Conservation (phyloP, 2,888 invertebrate species). For the Clusia tigrina region DNA sequence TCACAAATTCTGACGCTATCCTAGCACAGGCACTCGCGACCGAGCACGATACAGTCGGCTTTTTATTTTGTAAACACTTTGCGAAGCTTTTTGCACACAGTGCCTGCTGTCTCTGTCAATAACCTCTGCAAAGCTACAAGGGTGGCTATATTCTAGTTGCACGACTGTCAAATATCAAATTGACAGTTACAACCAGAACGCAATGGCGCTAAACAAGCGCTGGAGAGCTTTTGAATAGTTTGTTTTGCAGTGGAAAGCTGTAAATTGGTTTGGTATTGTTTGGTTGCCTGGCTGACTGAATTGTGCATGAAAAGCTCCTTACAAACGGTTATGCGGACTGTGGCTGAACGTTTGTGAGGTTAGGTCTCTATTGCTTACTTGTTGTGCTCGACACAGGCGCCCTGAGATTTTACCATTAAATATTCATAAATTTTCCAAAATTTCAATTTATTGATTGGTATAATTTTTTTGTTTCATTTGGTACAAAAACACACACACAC, state of each 20-base stretch:
- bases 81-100: too few relatives aligned
- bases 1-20: too few relatives aligned
- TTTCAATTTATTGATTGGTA: not conserved
- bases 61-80: too few relatives aligned
- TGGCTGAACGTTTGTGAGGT: not conserved
- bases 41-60: not conserved
- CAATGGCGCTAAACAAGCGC: not conserved
- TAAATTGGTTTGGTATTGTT: too few relatives aligned
- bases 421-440: too few relatives aligned
- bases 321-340: not conserved
- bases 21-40: constrained; percentile 6
- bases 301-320: not conserved
- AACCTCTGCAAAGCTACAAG: constrained; percentile 31
- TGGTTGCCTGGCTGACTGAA: too few relatives aligned
- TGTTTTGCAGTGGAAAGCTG: constrained; percentile 14
- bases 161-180: constrained; percentile 20
- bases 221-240: not conserved
- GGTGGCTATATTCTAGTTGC: not conserved
- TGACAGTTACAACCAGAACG: constrained; percentile 17
- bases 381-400: too few relatives aligned
- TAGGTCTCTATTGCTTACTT: not conserved
- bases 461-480: too few relatives aligned
- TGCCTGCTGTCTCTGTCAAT: constrained; percentile 36
- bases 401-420: too few relatives aligned
- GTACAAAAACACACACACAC: constrained; percentile 12